These are phyloP conservation scores for Dioctria rufipes DNA, from an alignment of 2,888 invertebrate species.

Conservation along the genomic window DNA sequence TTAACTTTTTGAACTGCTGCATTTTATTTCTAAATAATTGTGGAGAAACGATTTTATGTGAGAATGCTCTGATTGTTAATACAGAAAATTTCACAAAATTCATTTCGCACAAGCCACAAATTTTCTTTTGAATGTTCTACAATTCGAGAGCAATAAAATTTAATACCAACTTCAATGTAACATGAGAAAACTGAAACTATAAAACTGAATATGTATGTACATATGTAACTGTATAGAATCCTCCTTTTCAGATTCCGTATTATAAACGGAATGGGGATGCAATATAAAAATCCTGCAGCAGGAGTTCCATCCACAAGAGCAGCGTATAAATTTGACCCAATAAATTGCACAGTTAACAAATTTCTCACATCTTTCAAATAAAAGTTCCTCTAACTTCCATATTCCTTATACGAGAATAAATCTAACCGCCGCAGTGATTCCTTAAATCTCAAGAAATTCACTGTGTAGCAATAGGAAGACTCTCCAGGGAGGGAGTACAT, in stretches of 20 bases:
- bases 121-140: too few species aligned
- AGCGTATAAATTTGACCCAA: conserved; percentile 25
- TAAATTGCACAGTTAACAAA: conserved; percentile 40
- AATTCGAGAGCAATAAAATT: not conserved
- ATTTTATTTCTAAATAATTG: not conserved
- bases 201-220: too few species aligned
- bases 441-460: conserved; percentile 41
- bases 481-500: conserved; percentile 15
- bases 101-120: too few species aligned
- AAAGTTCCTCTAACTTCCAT: conserved; percentile 9
- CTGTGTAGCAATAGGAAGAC: conserved; percentile 15
- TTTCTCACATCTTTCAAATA: conserved; percentile 30
- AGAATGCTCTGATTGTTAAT: not conserved
- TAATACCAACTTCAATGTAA: too few species aligned
- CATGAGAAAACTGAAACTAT: too few species aligned
- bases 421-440: conserved; percentile 24
- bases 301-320: not conserved
- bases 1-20: not conserved
- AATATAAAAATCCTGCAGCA: conserved; percentile 25
- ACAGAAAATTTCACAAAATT: not conserved
- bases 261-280: not conserved
- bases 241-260: too few species aligned
- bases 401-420: conserved; percentile 31
- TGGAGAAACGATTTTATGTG: not conserved
- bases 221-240: too few species aligned